Evolutionary conservation across 1,140 invertebrate genomes (phyloP), one percentile per base, ranked within the genome.

Genomic region (Heliconius hewitsoni): DNA sequence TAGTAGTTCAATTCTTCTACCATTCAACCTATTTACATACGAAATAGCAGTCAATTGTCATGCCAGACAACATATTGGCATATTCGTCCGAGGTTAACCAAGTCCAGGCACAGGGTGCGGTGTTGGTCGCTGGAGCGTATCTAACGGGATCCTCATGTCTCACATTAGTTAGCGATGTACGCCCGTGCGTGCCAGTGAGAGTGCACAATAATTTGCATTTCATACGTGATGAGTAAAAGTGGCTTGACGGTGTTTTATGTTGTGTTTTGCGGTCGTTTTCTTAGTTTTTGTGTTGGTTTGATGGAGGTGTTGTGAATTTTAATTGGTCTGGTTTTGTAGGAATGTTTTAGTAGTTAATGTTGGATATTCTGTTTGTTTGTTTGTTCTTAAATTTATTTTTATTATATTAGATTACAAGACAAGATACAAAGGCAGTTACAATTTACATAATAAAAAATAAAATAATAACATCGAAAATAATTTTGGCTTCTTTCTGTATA

Each of bases 91-190:
- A 66, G 57, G 57, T 66, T 27, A 66, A 66, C 57, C 57, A 66
- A 66, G 57, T 66, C 57, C 57, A 52, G 18, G 50, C 50, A 66
- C 23, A 66, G 57, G 74, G 74, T 66, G 74, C 52, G 39, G 74
- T 66, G 50, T 30, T 75, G 74, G 50, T 70, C 82, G 77, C 60
- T 74, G 79, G 52, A 79, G 79, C 82, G 77, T 13, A 75, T 83
- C 82, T 77, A 79, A 81, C 82, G 60, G 55, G 77, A 79, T 39
- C 78, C 55, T 74, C 37, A 71, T 79, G 78, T n/a, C 34, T 66
- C 42, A 57, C 71, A 74, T 79, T 70, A 79, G 78, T 79, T 52
- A 18, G 74, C 73, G 66, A 79, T 79, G 50, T 57, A 79, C 57
- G 66, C n/a, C 74, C 78, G 78, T 39, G 75, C 73, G 39, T 71